Percentiles rank a stretch among this genome's conserved stretches.
phyloP scores from a whole-genome alignment of 2,888 invertebrate species.

The Orchesella flavescens region DNA sequence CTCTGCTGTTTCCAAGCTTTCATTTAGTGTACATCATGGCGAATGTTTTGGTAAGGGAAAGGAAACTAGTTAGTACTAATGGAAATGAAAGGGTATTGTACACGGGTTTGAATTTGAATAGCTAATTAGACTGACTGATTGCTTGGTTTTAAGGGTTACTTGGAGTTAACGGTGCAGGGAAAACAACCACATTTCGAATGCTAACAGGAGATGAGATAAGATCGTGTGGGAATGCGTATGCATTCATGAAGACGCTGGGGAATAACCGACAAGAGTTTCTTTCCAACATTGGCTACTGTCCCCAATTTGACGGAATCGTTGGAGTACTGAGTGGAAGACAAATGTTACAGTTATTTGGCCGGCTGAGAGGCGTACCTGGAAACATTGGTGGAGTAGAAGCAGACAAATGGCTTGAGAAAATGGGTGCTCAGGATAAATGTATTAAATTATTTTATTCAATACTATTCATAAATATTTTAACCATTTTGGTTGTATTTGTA shows the following conservation, averaged over 20 bases:
- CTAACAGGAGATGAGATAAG: conserved; percentile 76
- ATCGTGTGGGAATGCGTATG: conserved; percentile 75
- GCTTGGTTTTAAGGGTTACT: too few relatives aligned
- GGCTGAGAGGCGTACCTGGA: conserved; percentile 82
- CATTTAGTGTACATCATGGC: conserved; percentile 79
- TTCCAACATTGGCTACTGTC: conserved; percentile 76
- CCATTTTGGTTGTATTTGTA: too few relatives aligned
- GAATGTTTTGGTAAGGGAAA: conserved; percentile 76
- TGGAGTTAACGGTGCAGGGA: conserved; percentile 65
- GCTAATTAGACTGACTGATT: too few relatives aligned
- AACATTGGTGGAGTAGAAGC: conserved; percentile 41
- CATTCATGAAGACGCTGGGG: conserved; percentile 72
- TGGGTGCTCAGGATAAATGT: conserved; percentile 61
- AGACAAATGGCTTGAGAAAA: conserved; percentile 58
- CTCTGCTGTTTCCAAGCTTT: conserved; percentile 80
- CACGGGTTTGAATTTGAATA: too few relatives aligned
- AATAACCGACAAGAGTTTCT: conserved; percentile 66
- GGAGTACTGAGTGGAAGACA: conserved; percentile 84
- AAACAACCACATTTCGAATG: conserved; percentile 74
- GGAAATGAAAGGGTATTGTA: too few relatives aligned
- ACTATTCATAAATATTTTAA: too few relatives aligned
- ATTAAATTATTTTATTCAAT: background rate
- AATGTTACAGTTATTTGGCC: conserved; percentile 82
- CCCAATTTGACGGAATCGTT: conserved; percentile 89
- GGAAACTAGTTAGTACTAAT: too few relatives aligned